Base-by-base conservation (phyloP, 2,797 vertebrate species). In the Pangasius macronema region DNA sequence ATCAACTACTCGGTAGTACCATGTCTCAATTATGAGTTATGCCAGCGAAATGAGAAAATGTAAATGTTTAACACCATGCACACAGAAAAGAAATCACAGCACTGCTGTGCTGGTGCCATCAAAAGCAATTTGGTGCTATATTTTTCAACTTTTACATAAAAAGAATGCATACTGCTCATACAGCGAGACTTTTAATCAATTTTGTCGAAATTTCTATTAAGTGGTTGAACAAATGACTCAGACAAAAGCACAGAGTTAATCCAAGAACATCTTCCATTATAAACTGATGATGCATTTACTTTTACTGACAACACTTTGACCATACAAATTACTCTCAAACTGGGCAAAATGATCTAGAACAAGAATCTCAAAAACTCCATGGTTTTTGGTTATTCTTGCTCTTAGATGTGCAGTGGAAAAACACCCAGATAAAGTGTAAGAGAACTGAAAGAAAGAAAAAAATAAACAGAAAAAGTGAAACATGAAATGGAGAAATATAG, bases 391-490 rank as follows among this genome's bases (percentile, higher is more conserved):
- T 5, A 73, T 13, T 46, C 42, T 27, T 13, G 39, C 70, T 42
- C 16, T 9, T 79, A 22, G 20, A 18, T 16, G 22, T 51, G 27
- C 5, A 51, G 9, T 80, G 39, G 10, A 39, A 63, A 82, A 18
- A 2, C 80, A n/a, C 6, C 39, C 57, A 84, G 65, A 39, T 73
- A 59, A 73, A 42, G 7, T 10, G 14, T 57, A 18, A 42, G 5
- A 76, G n/a, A 30, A 65, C 4, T 36, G 2, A 13, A 68, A 65
- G 11, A 14, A 46, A 53, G 11, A 53, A 30, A n/a, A 83, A 24
- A 20, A 16, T 36, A 65, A 55, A 88, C 85, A 90, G 88, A 80
- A 88, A 91, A 91, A 86, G 91, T 87, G 92, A 73, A 88, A 57
- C 30, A 59, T 57, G 24, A 61, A 81, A 59, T 55, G 83, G 86